Conservation (phyloP, 2,888 invertebrate genomes). For the Chaitophorus viminalis region DNA sequence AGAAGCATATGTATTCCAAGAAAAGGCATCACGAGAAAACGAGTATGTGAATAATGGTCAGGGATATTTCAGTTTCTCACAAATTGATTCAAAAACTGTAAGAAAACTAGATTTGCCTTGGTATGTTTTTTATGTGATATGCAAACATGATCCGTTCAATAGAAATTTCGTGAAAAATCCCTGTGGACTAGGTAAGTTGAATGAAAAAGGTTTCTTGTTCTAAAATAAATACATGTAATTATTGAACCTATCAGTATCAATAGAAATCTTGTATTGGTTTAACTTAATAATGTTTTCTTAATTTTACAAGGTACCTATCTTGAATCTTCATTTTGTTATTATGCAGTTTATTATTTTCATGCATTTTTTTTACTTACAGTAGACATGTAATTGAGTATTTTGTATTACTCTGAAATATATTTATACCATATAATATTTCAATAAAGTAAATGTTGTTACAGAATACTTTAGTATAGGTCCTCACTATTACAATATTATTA, state of each 20-base stretch:
- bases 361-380: too few species aligned
- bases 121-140: slow-evolving; percentile 61
- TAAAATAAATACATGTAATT: background rate
- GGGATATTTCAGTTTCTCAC: slow-evolving; percentile 27
- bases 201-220: background rate
- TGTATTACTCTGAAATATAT: too few species aligned
- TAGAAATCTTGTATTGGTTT: too few species aligned
- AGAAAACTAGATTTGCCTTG: slow-evolving; percentile 56
- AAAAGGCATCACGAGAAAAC: slow-evolving; percentile 50
- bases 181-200: slow-evolving; percentile 63
- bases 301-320: too few species aligned
- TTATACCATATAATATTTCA: too few species aligned
- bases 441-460: too few species aligned
- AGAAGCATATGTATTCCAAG: slow-evolving; percentile 30
- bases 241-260: background rate
- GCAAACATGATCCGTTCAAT: slow-evolving; percentile 62
- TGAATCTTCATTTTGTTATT: too few species aligned
- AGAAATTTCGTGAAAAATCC: slow-evolving; percentile 62
- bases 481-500: too few species aligned
- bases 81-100: slow-evolving; percentile 29
- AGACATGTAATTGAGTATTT: too few species aligned
- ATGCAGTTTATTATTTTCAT: too few species aligned
- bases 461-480: too few species aligned
- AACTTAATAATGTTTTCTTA: too few species aligned
- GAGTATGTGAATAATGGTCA: slow-evolving; percentile 39